phyloP scores from a whole-genome alignment of 2,797 vertebrate genomes.

The Sus cebifrons region DNA sequence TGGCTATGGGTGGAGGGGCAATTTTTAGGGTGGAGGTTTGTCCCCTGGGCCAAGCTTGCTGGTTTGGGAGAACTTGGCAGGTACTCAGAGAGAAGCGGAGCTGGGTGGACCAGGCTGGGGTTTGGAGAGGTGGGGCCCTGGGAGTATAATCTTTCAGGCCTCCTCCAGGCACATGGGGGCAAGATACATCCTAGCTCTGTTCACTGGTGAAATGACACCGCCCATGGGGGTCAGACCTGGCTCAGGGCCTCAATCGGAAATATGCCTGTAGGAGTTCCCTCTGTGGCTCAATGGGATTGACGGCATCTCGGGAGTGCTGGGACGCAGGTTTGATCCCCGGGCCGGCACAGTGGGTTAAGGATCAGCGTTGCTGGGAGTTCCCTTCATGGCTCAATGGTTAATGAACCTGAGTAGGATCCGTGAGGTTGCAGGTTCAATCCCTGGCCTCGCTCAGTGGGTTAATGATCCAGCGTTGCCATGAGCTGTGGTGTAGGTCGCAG shows the following conservation, averaged over 20 bases:
- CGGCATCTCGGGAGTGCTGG: no score
- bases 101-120: not conserved
- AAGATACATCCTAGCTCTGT: not conserved
- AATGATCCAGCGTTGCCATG: no score
- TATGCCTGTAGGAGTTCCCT: not conserved
- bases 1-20: not conserved
- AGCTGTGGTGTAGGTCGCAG: no score
- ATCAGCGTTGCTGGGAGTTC: no score
- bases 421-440: no score
- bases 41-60: not conserved
- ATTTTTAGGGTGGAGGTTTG: not conserved
- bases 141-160: not conserved
- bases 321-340: no score
- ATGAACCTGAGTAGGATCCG: no score
- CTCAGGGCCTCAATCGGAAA: not conserved
- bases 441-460: no score
- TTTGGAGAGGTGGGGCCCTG: not conserved
- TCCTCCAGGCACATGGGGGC: not conserved
- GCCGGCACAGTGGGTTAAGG: no score
- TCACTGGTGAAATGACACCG: not conserved
- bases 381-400: no score
- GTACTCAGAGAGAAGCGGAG: not conserved
- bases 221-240: not conserved
- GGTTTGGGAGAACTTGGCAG: not conserved
- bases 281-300: no score